These are phyloP conservation scores for Noctuana brunneofusca DNA, from an alignment of 2,888 invertebrate species.

Conservation along the genomic window DNA sequence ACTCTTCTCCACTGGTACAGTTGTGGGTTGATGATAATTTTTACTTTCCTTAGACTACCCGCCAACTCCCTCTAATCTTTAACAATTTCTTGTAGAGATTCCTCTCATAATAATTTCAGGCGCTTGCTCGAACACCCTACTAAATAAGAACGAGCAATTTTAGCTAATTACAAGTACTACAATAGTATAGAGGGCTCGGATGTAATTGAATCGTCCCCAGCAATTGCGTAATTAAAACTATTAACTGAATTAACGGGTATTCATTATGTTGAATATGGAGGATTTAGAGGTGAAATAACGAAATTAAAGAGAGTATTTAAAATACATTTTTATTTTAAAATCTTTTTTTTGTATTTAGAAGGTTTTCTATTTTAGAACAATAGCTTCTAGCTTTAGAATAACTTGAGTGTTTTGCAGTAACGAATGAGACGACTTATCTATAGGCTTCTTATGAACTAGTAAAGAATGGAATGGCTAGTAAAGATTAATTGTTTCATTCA, in stretches of 20 bases:
- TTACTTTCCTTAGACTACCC: not conserved
- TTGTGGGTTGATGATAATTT: too few species aligned
- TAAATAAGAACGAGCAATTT: constrained; percentile 31
- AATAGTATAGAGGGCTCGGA: constrained; percentile 12
- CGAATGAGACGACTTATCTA: too few species aligned
- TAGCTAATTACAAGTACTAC: constrained; percentile 32
- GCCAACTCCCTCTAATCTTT: not conserved
- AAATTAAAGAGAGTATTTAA: not conserved
- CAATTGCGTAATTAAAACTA: constrained; percentile 23
- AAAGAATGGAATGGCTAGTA: too few species aligned
- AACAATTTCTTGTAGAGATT: not conserved
- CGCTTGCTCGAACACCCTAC: constrained; percentile 9
- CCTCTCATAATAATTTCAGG: constrained; percentile 22
- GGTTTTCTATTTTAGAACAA: too few species aligned
- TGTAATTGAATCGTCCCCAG: constrained; percentile 18
- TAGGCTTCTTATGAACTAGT: too few species aligned
- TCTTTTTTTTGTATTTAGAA: too few species aligned
- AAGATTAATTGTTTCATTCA: too few species aligned
- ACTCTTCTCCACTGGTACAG: too few species aligned
- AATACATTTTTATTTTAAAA: not conserved
- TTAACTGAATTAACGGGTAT: constrained; percentile 12
- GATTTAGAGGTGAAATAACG: not conserved
- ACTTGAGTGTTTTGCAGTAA: too few species aligned
- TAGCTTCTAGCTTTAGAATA: too few species aligned
- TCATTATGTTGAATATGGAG: constrained; percentile 2